phyloP scores from a whole-genome alignment of 2,113 vertebrate genomes.

The Ovibos moschatus region DNA sequence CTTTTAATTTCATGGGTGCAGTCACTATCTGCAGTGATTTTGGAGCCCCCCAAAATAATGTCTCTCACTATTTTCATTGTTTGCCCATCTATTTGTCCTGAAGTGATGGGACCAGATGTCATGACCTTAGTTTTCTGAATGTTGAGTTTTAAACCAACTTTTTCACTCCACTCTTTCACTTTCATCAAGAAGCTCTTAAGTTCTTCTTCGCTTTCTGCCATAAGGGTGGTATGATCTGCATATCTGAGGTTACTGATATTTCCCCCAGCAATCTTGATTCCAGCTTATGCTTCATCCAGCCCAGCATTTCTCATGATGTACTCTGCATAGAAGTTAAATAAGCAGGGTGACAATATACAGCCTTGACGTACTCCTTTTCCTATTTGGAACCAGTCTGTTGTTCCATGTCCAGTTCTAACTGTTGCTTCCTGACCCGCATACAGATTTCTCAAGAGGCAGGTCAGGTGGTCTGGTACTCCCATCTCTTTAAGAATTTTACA shows the following conservation, averaged over 20 bases:
- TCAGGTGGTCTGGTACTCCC: not conserved
- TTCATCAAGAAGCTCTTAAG: not conserved
- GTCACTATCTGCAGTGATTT: not conserved
- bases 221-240: not conserved
- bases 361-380: not conserved
- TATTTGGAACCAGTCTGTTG: not conserved
- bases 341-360: not conserved
- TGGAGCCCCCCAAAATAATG: not conserved
- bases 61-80: not conserved
- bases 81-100: not conserved
- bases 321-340: not conserved
- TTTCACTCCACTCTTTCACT: not conserved
- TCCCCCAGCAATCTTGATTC: not conserved
- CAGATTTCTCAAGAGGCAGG: not conserved
- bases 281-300: not conserved
- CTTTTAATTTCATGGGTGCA: not conserved
- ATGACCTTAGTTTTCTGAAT: not conserved
- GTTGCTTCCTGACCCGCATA: not conserved
- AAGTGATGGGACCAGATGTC: not conserved
- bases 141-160: not conserved
- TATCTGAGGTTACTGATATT: not conserved
- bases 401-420: not conserved
- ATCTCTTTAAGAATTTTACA: not conserved
- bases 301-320: not conserved
- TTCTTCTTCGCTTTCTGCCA: not conserved